A percentile compares a stretch with the other conserved stretches of the same genome.
Conservation (phyloP, 2,888 invertebrate species). For the Hirtodrosophila trivittata region DNA sequence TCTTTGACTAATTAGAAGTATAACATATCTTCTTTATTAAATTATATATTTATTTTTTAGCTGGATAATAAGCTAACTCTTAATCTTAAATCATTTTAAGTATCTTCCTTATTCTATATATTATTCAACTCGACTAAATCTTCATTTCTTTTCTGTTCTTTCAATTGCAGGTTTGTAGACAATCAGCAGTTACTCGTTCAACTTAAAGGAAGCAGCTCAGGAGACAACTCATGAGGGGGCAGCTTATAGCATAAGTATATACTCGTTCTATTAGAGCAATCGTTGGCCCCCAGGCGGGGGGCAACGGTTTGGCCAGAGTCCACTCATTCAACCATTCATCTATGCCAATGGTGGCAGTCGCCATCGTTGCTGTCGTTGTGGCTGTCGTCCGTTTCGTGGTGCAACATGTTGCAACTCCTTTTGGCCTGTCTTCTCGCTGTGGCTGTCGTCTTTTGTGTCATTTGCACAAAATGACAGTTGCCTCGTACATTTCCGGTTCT, state of each 20-base stretch:
- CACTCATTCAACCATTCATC: conserved; percentile 47
- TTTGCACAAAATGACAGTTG: conserved; percentile 78
- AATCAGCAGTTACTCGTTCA: background rate
- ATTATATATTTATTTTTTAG: no score
- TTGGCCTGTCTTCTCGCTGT: conserved; percentile 28
- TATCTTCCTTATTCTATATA: no score
- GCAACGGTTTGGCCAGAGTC: no score
- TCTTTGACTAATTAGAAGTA: no score
- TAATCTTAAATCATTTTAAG: no score
- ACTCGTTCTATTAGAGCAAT: background rate
- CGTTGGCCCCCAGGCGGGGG: background rate
- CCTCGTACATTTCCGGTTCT: conserved; percentile 75
- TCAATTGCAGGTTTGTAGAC: conserved; percentile 46
- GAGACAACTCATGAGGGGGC: conserved; percentile 4
- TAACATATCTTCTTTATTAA: no score
- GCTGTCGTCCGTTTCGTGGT: conserved; percentile 22
- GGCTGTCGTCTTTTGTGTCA: conserved; percentile 73
- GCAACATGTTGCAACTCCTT: conserved; percentile 20
- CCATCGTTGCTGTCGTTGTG: background rate
- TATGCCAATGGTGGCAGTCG: conserved; percentile 29
- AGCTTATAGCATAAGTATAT: conserved; percentile 10
- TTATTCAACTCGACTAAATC: background rate
- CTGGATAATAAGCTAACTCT: no score
- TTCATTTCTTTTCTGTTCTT: conserved; percentile 8
- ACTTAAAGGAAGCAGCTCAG: background rate